A percentile compares a stretch with the other conserved stretches of the same genome.
phyloP scores from a whole-genome alignment of 2,113 vertebrate genomes.

The Rhineura floridana region DNA sequence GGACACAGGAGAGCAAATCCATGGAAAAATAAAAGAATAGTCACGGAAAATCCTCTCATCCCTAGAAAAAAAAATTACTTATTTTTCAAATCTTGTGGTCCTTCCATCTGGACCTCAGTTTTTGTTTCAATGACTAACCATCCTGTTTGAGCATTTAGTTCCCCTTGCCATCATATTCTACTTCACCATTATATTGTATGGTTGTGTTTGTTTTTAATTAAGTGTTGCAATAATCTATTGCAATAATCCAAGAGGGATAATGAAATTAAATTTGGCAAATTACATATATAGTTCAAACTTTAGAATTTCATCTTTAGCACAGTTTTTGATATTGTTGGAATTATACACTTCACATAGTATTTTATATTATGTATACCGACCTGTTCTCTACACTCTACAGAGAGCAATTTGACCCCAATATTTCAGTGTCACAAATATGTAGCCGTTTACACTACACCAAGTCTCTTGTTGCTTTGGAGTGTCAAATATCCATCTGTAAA shows the following conservation, averaged over 20 bases:
- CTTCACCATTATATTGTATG: neutral
- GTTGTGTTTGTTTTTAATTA: neutral
- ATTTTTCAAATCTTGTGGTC: neutral
- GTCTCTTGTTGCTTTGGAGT: constrained; percentile 13
- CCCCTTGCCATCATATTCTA: neutral
- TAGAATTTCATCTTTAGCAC: neutral
- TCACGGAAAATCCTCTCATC: neutral
- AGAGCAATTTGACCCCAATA: constrained; percentile 40
- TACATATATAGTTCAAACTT: neutral
- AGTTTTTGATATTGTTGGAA: neutral
- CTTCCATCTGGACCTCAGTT: neutral
- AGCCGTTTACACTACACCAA: constrained; percentile 23
- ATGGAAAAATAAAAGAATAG: neutral
- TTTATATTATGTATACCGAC: constrained; percentile 34
- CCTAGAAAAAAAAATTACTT: neutral
- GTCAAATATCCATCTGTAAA: constrained; percentile 9
- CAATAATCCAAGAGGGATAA: neutral
- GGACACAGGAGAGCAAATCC: neutral
- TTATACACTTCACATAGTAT: constrained; percentile 15
- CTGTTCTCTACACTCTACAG: constrained; percentile 18
- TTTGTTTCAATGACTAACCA: neutral
- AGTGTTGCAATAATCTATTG: neutral
- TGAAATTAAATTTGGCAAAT: neutral
- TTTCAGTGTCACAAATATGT: constrained; percentile 29
- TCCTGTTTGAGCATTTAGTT: neutral